Base-by-base conservation (phyloP, 1,140 invertebrate genomes). In the Cryptotermes secundus region DNA sequence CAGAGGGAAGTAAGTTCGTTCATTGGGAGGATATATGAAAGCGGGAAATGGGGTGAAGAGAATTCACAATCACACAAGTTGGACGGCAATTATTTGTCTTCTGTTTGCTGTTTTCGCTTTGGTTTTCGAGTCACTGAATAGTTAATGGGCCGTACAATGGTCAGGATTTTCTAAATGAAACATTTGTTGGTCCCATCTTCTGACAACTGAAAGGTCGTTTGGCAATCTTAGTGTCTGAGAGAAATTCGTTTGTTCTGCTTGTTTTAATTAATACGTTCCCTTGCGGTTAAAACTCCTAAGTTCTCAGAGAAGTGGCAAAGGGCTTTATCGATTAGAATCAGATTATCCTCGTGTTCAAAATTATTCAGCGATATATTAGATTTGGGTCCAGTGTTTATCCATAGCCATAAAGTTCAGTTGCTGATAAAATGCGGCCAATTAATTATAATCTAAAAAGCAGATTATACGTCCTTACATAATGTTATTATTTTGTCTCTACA, bases 1-100 rank as follows among this genome's bases (percentile, higher is more conserved):
- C 26, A n/a, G 16, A 26, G 59, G 59, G 7, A 19, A 19, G 7
- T n/a, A 72, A 31, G 7, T n/a, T 59, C 19, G 53, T 59, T 59
- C 53, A 59, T 14, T 19, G 53, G 53, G 53, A 22, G 53, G 53
- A 59, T 19, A 59, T 59, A 59, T 72, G 59, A 72, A 72, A 72
- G 59, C 9, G 59, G 59, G 59, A 72, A 72, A 72, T 72, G 59
- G 59, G 59, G 59, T 72, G 59, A 26, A 7, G 59, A 72, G 31
- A 72, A 72, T 72, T 72, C 59, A 72, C 59, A 72, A 72, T 72
- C 59, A 72, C n/a, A 72, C 59, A 72, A 72, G 59, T 72, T 72
- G 59, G 59, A 31, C 26, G 14, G 31, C 59, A 72, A 31, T 72
- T 72, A 72, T 72, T n/a, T 72, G 59, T n/a, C n/a, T 72, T 72